Base-by-base conservation (phyloP, 92 coral and sea anemone genomes). In the Pocillopora meandrina region DNA sequence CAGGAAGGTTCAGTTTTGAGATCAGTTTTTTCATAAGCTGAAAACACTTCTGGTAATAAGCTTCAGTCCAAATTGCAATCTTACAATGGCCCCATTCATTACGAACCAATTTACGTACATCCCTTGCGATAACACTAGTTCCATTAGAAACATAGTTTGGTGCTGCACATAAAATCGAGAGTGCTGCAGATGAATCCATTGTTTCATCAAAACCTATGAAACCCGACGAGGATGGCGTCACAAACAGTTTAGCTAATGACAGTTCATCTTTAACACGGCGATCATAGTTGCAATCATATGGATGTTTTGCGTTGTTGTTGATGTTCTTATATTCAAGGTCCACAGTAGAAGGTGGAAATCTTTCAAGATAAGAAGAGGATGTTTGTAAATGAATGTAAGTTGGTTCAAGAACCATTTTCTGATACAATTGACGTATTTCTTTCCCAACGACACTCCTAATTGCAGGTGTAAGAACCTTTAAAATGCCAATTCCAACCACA, bases 81-180 rank as follows among this genome's bases (percentile, higher is more conserved):
- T 80, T 72, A 72, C 85, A 78, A 60, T 85, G 89, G 49, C 78
- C 89, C 89, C 89, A 85, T 68, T 85, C 85, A 79, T 85, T 86
- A 21, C 89, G 83, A 34, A 86, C 85, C 13, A 33, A 42, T 1
- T 76, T 18, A 55, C 81, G 79, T 34, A 86, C 85, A 0, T 68
- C 78, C 52, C 18, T 62, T 10, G 89, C 86, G 55, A 31, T 49
- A 56, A n/a, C 9, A 80, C 71, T 69, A 80, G 70, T 71, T 14
- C 73, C 74, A 71, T 65, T 8, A 20, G 0, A 66, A 56, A 77
- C 61, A 72, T 72, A 86, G 77, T 75, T 82, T 63, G 65, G 72
- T 49, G 86, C 80, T 70, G 77, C 89, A 21, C 89, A 80, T 31
- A 80, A 71, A 33, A 86, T 68, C 10, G 86, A 68, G 42, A 86